Conservation (phyloP, 2,888 invertebrate genomes). For the Hanleya hanleyi region DNA sequence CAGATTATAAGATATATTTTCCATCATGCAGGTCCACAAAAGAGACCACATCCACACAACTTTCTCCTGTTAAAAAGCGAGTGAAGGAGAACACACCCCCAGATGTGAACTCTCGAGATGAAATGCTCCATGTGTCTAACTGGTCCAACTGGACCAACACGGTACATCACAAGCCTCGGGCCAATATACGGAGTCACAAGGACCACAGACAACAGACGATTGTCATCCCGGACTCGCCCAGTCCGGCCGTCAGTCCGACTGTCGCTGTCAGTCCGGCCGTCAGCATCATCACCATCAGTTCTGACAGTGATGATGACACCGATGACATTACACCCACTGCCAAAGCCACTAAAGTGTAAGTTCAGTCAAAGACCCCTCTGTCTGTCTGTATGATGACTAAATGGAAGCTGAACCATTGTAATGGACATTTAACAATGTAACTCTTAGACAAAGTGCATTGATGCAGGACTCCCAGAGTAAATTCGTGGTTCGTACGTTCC, state of each 20-base stretch:
- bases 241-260: slow-evolving; percentile 93
- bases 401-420: too few species aligned
- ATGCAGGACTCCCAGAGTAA: too few species aligned
- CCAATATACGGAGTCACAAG: slow-evolving; percentile 6
- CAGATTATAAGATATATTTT: too few species aligned
- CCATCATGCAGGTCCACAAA: slow-evolving; percentile 73
- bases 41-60: slow-evolving; percentile 78
- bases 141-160: slow-evolving; percentile 15
- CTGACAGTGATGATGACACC: slow-evolving; percentile 90
- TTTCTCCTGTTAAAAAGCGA: slow-evolving; percentile 97
- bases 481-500: too few species aligned
- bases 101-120: slow-evolving; percentile 35
- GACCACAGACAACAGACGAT: slow-evolving; percentile 84
- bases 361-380: too few species aligned
- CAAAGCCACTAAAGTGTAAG: not conserved
- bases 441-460: too few species aligned
- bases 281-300: slow-evolving; percentile 95
- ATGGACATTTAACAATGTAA: too few species aligned
- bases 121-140: slow-evolving; percentile 30
- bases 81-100: slow-evolving; percentile 96
- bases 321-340: slow-evolving; percentile 35
- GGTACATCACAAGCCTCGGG: slow-evolving; percentile 7
- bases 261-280: slow-evolving; percentile 94
- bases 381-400: too few species aligned
- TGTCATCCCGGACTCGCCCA: slow-evolving; percentile 95